Evolutionary conservation across 2,888 invertebrate species (phyloP).

Genomic region (Microplitis manilae): DNA sequence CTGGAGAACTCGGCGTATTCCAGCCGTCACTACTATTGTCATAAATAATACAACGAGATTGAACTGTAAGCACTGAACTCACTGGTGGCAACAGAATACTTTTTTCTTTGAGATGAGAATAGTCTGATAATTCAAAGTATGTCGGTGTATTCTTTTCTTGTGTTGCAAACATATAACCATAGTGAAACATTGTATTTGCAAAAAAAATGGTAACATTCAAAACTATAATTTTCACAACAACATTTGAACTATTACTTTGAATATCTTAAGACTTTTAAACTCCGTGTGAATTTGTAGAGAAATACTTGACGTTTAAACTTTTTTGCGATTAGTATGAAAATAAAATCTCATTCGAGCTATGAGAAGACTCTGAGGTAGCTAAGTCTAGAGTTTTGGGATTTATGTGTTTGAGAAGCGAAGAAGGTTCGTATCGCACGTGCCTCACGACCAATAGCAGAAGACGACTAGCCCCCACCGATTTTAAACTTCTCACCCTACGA

Average conservation of each 20-base stretch:
- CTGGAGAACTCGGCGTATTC: conserved; percentile 69
- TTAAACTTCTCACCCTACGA: conserved; percentile 34
- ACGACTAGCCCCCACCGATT: conserved; percentile 55
- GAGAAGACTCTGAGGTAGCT: conserved; percentile 63
- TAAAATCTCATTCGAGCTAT: conserved; percentile 48
- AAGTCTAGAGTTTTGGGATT: conserved; percentile 58
- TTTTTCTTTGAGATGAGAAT: conserved; percentile 61
- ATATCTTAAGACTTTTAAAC: background rate
- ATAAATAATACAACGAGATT: conserved; percentile 49
- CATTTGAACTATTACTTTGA: background rate
- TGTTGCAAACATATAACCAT: conserved; percentile 67
- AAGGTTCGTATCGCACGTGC: conserved; percentile 70
- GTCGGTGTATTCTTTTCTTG: conserved; percentile 61
- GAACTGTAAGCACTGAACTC: conserved; percentile 53
- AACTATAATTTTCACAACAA: conserved; percentile 8
- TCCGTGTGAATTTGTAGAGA: background rate
- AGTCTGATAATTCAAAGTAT: conserved; percentile 64
- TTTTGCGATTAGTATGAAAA: background rate
- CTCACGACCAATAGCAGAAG: conserved; percentile 61
- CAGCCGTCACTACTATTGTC: conserved; percentile 68
- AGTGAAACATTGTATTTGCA: conserved; percentile 69
- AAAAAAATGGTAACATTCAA: background rate
- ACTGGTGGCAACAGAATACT: conserved; percentile 62
- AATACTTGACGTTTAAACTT: background rate
- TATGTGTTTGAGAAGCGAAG: conserved; percentile 67